A percentile compares a stretch with the other conserved stretches of the same genome.
These are phyloP conservation scores for Halcyon malimbica DNA, from an alignment of 2,113 vertebrate species.

Conservation along the genomic window DNA sequence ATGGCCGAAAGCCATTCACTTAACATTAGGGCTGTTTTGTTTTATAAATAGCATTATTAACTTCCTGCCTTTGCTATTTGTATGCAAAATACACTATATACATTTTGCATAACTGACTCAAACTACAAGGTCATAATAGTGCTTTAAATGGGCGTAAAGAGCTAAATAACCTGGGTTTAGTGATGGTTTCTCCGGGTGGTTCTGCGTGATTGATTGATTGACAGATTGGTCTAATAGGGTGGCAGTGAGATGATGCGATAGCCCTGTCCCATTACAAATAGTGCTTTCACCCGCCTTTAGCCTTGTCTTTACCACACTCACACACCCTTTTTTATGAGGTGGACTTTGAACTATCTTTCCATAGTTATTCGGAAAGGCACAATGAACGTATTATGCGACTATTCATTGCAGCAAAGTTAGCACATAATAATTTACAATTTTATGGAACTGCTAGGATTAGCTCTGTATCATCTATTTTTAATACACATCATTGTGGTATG, in stretches of 20 bases:
- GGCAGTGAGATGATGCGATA: background rate
- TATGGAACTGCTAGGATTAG: constrained; percentile 49
- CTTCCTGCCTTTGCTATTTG: constrained; percentile 23
- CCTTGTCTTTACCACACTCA: background rate
- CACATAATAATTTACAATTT: constrained; percentile 47
- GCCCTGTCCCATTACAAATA: background rate
- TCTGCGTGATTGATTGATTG: background rate
- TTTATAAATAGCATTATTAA: constrained; percentile 53
- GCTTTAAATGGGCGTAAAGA: constrained; percentile 28
- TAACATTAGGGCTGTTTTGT: constrained; percentile 33
- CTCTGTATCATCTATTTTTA: constrained; percentile 60
- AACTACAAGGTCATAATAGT: constrained; percentile 24
- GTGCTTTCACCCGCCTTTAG: background rate
- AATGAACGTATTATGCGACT: background rate
- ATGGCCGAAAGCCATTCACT: constrained; percentile 18
- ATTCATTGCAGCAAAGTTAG: constrained; percentile 31
- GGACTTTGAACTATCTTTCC: constrained; percentile 35
- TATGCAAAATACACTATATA: constrained; percentile 11
- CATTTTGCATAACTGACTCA: constrained; percentile 30
- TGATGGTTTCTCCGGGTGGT: background rate
- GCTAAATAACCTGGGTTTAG: constrained; percentile 11
- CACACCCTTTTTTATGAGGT: constrained; percentile 19
- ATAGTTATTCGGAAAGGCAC: background rate
- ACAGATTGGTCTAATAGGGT: background rate
- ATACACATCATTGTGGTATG: constrained; percentile 38